phyloP scores from a whole-genome alignment of 1,140 invertebrate genomes.

The Achatina immaculata region DNA sequence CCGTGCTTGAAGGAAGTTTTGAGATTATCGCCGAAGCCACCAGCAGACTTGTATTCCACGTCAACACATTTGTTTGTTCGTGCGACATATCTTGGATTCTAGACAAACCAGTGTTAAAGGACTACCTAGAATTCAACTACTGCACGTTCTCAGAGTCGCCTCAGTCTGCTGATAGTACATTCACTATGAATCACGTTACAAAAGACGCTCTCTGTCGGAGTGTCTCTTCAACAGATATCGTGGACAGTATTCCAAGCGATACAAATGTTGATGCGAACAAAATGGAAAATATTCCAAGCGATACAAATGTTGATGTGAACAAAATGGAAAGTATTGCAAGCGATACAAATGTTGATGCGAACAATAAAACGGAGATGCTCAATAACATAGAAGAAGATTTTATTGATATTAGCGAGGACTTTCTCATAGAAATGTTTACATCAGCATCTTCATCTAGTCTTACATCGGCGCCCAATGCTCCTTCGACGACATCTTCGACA shows the following conservation, averaged over 20 bases:
- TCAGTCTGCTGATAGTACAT: neutral
- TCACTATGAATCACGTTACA: neutral
- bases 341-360: neutral
- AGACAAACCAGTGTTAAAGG: neutral
- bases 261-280: neutral
- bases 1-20: neutral
- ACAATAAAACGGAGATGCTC: neutral
- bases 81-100: conserved; percentile 25
- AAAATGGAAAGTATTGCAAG: neutral
- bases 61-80: conserved; percentile 20
- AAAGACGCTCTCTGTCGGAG: neutral
- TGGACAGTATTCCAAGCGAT: neutral
- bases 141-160: neutral
- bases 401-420: neutral
- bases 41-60: neutral
- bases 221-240: neutral
- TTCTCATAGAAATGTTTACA: neutral
- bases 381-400: neutral
- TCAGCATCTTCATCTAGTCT: neutral
- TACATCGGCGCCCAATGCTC: neutral
- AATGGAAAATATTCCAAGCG: neutral
- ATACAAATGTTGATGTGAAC: neutral
- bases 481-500: neutral
- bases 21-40: neutral
- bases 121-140: neutral